phyloP scores from a whole-genome alignment of 2,797 vertebrate genomes.

The Dermochelys coriacea region DNA sequence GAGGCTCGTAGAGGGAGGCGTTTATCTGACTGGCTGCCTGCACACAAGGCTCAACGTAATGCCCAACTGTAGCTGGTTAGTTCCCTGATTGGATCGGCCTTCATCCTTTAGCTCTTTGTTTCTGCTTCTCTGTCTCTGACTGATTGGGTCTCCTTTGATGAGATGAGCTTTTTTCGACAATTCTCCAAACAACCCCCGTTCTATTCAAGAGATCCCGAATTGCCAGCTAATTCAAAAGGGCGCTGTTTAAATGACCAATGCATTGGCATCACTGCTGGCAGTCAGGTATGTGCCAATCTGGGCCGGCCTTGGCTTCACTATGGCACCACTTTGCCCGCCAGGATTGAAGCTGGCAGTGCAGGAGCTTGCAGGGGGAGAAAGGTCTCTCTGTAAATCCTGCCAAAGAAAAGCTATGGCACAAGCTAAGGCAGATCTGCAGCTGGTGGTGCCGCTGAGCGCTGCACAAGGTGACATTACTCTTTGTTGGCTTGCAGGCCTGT shows the following conservation, averaged over 20 bases:
- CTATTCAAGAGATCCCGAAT: fast-evolving
- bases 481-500: fast-evolving
- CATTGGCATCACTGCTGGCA: fast-evolving
- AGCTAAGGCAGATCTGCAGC: background rate
- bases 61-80: no score
- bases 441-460: background rate
- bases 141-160: background rate
- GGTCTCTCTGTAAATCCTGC: fast-evolving
- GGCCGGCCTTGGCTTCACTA: background rate
- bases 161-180: no score
- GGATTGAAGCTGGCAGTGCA: background rate
- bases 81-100: background rate
- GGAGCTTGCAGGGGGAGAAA: background rate
- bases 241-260: background rate
- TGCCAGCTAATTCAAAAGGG: background rate
- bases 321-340: fast-evolving
- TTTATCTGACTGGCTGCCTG: background rate
- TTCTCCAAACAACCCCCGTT: fast-evolving
- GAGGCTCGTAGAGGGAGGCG: fast-evolving
- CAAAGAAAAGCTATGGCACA: fast-evolving
- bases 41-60: no score
- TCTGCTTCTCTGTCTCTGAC: background rate
- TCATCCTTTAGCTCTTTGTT: background rate
- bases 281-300: fast-evolving
- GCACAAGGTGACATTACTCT: fast-evolving